A percentile compares a stretch with the other conserved stretches of the same genome.
These are phyloP conservation scores for Sprattus sprattus DNA, from an alignment of 2,113 vertebrate species.

Conservation along the genomic window DNA sequence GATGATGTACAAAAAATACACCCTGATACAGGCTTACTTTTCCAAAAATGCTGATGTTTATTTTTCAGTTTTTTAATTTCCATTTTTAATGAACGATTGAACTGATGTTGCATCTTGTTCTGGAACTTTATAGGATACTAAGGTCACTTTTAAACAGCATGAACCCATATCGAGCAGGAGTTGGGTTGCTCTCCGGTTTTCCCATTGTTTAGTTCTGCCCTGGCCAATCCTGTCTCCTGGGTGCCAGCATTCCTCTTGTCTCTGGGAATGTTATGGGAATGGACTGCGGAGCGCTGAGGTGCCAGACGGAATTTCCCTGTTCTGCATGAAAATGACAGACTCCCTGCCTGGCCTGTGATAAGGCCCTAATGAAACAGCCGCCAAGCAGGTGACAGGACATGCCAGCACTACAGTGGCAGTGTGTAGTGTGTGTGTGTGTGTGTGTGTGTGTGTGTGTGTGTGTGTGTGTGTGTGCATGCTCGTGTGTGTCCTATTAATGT, in stretches of 20 bases:
- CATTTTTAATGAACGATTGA: too few species aligned
- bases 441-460: neutral
- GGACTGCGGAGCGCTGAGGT: constrained; percentile 16
- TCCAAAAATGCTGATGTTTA: neutral
- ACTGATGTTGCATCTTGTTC: too few species aligned
- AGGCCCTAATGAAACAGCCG: constrained; percentile 21
- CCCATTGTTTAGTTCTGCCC: constrained; percentile 4
- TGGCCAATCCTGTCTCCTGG: neutral
- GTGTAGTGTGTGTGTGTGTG: neutral
- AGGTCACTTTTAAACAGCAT: constrained; percentile 19
- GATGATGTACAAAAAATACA: neutral
- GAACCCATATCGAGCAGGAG: too few species aligned
- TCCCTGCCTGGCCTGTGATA: constrained; percentile 5
- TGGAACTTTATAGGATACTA: neutral
- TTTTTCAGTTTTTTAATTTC: neutral
- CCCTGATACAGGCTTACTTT: neutral
- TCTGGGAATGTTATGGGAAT: neutral
- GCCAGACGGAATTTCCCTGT: constrained; percentile 32
- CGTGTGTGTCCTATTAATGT: neutral
- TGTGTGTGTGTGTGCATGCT: neutral
- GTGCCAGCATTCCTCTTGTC: neutral
- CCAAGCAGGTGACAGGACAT: constrained; percentile 25
- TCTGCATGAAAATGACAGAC: constrained; percentile 22
- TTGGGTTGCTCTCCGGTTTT: neutral
- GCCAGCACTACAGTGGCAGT: neutral